Base-by-base conservation (phyloP, 1,140 invertebrate genomes). In the Diabrotica virgifera region DNA sequence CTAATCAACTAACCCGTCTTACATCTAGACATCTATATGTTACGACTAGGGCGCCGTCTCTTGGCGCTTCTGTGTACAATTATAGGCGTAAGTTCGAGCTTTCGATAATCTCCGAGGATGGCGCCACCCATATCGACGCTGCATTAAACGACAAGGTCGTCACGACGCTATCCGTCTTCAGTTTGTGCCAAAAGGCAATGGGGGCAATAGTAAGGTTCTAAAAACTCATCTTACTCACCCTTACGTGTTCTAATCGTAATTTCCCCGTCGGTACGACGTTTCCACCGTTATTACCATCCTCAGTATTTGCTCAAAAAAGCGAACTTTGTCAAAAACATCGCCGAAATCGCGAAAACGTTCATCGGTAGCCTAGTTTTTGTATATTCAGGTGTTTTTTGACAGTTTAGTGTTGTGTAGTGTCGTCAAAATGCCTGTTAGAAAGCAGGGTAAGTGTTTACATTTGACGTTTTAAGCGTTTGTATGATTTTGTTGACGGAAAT, bases 161-260 rank as follows among this genome's bases (percentile, higher is more conserved):
- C 60, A 52, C 60, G 60, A 62, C 60, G 60, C 58, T 59, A 46
- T 62, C 52, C 10, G 52, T 54, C 52, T 54, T 50, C 52, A 62
- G 60, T 62, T 62, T 62, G 36, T 54, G 51, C 51, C 60, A 62
- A 54, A 62, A 52, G 60, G 60, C 60, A 62, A 53, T 13, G 60
- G 51, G 52, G 60, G 10, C 37, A 38, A 55, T 61, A 61, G 35
- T 50, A 52, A 35, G 10, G 36, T 52, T 37, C 7, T 54, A 35
- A 38, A 54, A 54, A 62, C n/a, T 54, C 36, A 38, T 14, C 52
- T 40, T 38, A 54, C 14, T 36, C 24, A 62, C 52, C 60, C 51
- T 13, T 40, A 14, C 9, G 10, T 36, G 53, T 55, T 46, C 3
- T n/a, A 35, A 38, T 24, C 9, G 37, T 50, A 36, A 51, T 50